Base-by-base conservation (phyloP, 2,888 invertebrate species). In the Abscondita cerata region DNA sequence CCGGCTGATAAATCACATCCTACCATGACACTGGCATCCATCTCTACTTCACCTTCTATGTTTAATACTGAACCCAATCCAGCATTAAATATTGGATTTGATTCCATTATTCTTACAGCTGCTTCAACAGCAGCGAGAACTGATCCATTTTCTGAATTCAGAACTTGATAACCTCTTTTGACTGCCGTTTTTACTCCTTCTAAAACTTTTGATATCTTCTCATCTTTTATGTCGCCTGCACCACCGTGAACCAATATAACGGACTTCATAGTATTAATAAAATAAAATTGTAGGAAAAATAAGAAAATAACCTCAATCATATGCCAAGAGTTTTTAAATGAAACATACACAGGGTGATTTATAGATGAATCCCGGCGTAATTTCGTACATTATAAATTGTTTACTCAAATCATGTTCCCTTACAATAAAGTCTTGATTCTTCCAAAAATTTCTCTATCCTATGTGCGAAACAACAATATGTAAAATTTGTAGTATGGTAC, bases 1-100 rank as follows among this genome's bases (percentile, higher is more conserved):
- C 94, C 94, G 40, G 86, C 85, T 65, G 83, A 83, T 41, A 94
- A 80, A 52, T 86, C 81, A 1, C 81, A 79, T 0, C 94, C 95
- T 69, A 89, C 84, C 90, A 93, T 93, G 16, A 95, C 86, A 64
- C 92, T 89, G 0, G 94, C 93, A 80, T 94, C 93, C 89, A 94
- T 89, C 83, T 94, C 93, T 0, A 92, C 89, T 72, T 89, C 87
- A 3, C 92, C 93, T 52, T 86, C 86, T 13, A 86, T 76, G 74
- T 89, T 95, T 47, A 95, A 80, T 4, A 92, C 92, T 0, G 93
- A 89, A 4, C 95, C 95, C 74, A 87, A 89, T 2, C 87, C 86
- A 85, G 93, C 91, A 83, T 95, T 93, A 76, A 93, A 94, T 52
- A 85, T 85, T 70, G 88, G 88, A 78, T 91, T 88, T 68, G 89